Evolutionary conservation across 2,113 vertebrate genomes (phyloP).

Genomic region (Prolemur simus): DNA sequence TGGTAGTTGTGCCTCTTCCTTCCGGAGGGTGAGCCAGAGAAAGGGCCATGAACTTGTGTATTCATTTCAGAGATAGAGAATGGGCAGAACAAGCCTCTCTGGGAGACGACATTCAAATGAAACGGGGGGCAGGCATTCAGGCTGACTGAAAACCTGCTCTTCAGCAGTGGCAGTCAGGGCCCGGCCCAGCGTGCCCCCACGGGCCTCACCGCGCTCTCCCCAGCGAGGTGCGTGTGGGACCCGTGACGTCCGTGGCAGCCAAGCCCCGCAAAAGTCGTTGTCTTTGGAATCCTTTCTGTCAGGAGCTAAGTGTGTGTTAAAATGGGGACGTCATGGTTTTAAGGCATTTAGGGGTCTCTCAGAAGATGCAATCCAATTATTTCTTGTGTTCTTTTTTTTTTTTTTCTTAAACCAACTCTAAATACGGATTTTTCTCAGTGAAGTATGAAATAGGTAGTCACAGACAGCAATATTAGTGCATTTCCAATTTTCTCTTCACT

Average conservation of each 20-base stretch:
- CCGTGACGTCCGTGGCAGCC: not conserved
- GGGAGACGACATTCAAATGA: slow-evolving; percentile 78
- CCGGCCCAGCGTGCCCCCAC: not conserved
- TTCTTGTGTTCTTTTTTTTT: not conserved
- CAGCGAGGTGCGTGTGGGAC: accelerated
- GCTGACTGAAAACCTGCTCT: slow-evolving; percentile 81
- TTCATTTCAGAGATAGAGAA: slow-evolving; percentile 81
- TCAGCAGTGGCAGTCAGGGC: slow-evolving; percentile 69
- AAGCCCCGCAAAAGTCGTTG: slow-evolving; percentile 32
- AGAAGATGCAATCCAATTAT: slow-evolving; percentile 55
- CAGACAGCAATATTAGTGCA: slow-evolving; percentile 43
- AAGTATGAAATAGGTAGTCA: slow-evolving; percentile 60
- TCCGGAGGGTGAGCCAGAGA: slow-evolving; percentile 80
- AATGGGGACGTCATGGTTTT: not conserved
- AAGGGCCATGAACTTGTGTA: slow-evolving; percentile 82
- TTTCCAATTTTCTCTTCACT: slow-evolving; percentile 46
- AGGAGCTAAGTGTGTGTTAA: not conserved
- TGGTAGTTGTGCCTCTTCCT: slow-evolving; percentile 82
- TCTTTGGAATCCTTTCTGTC: slow-evolving; percentile 24
- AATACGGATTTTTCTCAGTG: not conserved
- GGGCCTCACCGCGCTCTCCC: accelerated
- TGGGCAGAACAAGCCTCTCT: slow-evolving; percentile 76
- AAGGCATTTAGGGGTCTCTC: not conserved
- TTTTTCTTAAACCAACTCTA: not conserved
- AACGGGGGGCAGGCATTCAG: slow-evolving; percentile 75